These are phyloP conservation scores for Drosophila diplacantha DNA, from an alignment of 2,888 invertebrate genomes.

Conservation along the genomic window DNA sequence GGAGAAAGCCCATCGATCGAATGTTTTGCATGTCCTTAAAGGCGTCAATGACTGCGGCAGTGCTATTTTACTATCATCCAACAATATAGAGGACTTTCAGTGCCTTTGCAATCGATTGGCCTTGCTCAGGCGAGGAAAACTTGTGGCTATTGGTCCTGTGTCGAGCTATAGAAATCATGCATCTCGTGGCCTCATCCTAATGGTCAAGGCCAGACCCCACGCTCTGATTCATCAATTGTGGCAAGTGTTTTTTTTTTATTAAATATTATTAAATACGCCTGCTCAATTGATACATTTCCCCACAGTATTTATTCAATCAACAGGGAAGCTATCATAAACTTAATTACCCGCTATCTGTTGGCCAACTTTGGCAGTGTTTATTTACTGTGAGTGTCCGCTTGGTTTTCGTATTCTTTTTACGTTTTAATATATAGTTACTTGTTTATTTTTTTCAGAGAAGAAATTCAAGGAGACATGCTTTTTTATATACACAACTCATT, in stretches of 20 bases:
- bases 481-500: constrained; percentile 18
- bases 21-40: constrained; percentile 23
- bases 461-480: constrained; percentile 18
- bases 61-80: constrained; percentile 24
- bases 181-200: constrained; percentile 14
- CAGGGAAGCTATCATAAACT: not conserved
- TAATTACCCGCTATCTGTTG: constrained; percentile 10
- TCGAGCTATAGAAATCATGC: constrained; percentile 6
- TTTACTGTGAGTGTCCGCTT: constrained; percentile 11
- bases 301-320: not conserved
- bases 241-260: constrained; percentile 1
- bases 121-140: constrained; percentile 13
- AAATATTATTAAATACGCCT: too few relatives aligned
- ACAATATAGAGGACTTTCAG: constrained; percentile 29
- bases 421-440: not conserved
- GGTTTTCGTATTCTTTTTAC: not conserved
- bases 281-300: not conserved
- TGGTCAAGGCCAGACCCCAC: constrained; percentile 18
- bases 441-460: constrained; percentile 15
- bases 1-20: constrained; percentile 17
- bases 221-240: not conserved
- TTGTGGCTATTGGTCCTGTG: constrained; percentile 2
- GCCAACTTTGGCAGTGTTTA: constrained; percentile 9
- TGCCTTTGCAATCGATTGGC: constrained; percentile 20
- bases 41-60: constrained; percentile 28